phyloP scores from a whole-genome alignment of 2,888 invertebrate genomes.

The Acutogordius australiensis region DNA sequence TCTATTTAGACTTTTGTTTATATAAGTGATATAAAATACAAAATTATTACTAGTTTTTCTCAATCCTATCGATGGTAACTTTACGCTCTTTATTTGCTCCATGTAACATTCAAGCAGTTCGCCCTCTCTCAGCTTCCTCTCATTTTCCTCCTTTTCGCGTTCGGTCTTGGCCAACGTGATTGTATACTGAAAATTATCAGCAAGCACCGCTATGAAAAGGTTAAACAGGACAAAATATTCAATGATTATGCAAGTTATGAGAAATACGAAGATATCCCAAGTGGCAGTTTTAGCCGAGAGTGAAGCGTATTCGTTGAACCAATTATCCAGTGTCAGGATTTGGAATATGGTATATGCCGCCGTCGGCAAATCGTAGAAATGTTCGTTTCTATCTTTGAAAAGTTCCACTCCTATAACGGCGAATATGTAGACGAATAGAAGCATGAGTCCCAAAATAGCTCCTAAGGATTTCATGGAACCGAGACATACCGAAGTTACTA shows the following conservation, averaged over 20 bases:
- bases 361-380: conserved; percentile 18
- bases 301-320: conserved; percentile 18
- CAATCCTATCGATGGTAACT: no score
- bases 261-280: conserved; percentile 18
- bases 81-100: not conserved
- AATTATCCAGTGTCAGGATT: conserved; percentile 18
- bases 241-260: conserved; percentile 20
- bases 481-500: not conserved
- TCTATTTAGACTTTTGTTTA: no score
- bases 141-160: not conserved
- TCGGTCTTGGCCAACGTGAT: conserved; percentile 17
- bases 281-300: conserved; percentile 14
- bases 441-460: conserved; percentile 20
- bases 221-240: conserved; percentile 22
- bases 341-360: conserved; percentile 18
- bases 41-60: no score
- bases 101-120: not conserved
- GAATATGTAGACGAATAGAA: conserved; percentile 21
- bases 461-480: conserved; percentile 20
- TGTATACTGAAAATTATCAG: conserved; percentile 21
- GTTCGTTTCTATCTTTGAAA: conserved; percentile 17
- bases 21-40: no score
- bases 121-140: not conserved
- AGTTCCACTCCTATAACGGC: conserved; percentile 21
- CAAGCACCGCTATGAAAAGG: conserved; percentile 21